Evolutionary conservation across 2,113 vertebrate species (phyloP), one percentile per base, ranked within the genome.

Genomic region (Rattus norvegicus): DNA sequence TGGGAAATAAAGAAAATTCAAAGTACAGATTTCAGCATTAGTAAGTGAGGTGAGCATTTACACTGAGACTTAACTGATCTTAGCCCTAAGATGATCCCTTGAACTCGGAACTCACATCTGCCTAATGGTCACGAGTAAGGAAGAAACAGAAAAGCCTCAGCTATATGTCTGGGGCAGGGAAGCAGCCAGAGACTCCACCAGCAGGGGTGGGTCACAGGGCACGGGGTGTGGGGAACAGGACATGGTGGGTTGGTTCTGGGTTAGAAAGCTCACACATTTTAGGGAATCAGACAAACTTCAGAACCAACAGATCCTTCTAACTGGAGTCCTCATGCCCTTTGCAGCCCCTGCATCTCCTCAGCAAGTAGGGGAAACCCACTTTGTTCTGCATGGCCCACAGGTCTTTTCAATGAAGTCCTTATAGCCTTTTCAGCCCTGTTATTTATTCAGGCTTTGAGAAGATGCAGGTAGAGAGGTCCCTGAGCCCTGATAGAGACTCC

Each of bases 1-100:
- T 91, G 70, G 39, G 91, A 96, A 97, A 94, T 73, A 84, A 87
- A 79, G n/a, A 54, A 84, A 81, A 76, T 81, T 67, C 3, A 54
- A 86, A 90, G 75, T 63, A 11, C 6, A 95, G 69, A 75, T 33
- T 52, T 96, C 59, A 70, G 88, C 12, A 77, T 19, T 61, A 85
- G 26, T 43, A 43, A 73, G 47, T 47, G 47, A 56, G 65, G 56
- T 52, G 49, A 69, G 28, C 6, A n/a, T 1, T 76, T 47, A 47
- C 24, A 49, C 43, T 28, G 65, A n/a, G 73, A 76, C 73, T 47
- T 76, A 26, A 76, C 24, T 76, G 39, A 24, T 43, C 39, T 75
- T 75, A 75, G 73, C 73, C 73, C 39, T 75, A 13, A 54, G 49
- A 76, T 49, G 75, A 70, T 69, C 75, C 33, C 87, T 90, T 43